Percentiles rank a stretch among this genome's conserved stretches.
phyloP scores from a whole-genome alignment of 2,888 invertebrate species.

The Hipparchia sbordonii region DNA sequence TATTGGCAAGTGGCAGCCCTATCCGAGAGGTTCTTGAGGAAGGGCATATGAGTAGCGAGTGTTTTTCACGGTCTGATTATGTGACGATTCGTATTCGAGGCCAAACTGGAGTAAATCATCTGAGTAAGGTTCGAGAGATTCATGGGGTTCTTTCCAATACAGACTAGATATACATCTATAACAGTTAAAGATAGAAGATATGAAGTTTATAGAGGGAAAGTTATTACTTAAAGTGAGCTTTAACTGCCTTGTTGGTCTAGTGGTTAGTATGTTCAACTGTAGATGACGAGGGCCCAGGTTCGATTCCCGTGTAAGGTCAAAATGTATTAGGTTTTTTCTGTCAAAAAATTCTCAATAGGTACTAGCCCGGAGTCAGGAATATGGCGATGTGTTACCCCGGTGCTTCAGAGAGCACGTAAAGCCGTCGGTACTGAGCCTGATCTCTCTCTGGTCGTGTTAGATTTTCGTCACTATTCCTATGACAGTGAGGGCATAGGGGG shows the following conservation, averaged over 20 bases:
- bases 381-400: too few species aligned
- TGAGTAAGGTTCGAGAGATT: constrained; percentile 25
- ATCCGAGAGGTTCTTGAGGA: constrained; percentile 40
- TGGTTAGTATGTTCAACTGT: too few species aligned
- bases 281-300: too few species aligned
- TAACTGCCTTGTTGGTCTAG: not conserved
- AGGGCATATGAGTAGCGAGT: constrained; percentile 65
- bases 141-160: constrained; percentile 22
- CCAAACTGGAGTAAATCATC: constrained; percentile 43
- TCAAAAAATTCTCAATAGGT: too few species aligned
- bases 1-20: not conserved
- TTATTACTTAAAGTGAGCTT: not conserved
- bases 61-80: constrained; percentile 73
- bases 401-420: too few species aligned
- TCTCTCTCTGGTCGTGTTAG: too few species aligned
- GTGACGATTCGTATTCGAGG: constrained; percentile 74
- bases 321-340: too few species aligned
- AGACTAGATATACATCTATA: not conserved
- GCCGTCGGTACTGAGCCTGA: too few species aligned
- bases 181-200: not conserved
- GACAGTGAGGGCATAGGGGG: too few species aligned
- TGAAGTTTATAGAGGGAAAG: not conserved
- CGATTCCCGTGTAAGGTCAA: too few species aligned
- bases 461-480: too few species aligned
- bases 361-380: too few species aligned